Base-by-base conservation (phyloP, 2,888 invertebrate genomes). In the Ptychoptera contaminata region DNA sequence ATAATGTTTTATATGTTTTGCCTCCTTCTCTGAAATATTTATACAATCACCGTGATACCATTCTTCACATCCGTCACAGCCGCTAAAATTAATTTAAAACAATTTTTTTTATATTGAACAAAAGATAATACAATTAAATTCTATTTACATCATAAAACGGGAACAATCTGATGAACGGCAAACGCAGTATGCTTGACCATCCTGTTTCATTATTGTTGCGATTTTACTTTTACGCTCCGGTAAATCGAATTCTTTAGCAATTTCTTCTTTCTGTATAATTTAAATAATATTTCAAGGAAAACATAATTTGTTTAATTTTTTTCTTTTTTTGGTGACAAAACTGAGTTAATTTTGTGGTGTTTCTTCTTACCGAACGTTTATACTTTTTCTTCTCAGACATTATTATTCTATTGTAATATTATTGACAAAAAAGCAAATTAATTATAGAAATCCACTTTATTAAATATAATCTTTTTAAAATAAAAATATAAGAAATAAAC, bases 11-110 rank as follows among this genome's bases (percentile, higher is more conserved):
- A 97, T 96, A 52, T 82, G 77, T 57, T 90, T 91, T 0, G 96
- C 87, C 59, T 93, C 91, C 53, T 84, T 78, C 61, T 92, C 88
- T 0, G 91, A 92, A 51, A 96, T 88, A 54, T 86, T 87, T 51
- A 97, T 93, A 62, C 96, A 97, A 59, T 94, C 92, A 1, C 96
- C 96, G 58, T 97, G 97, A 59, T 92, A 97, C 96, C 97, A 97
- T 65, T 96, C 94, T 62, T 96, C 92, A 61, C 97, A 97, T 11
- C 86, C 77, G 63, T 97, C 97, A 67, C 97, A 97, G 34, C 88
- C 92, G 62, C 88, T 88, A 57, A 5, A 60, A 67, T 50, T 45
- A 42, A 43, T 15, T 38, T 29, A 43, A 23, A 50, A 36, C 37
- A 10, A 34, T 23, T 15, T 23, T 32, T 23, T 7, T 10, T 37